Conservation (phyloP, 2,113 vertebrate species). For the Sialia sialis region DNA sequence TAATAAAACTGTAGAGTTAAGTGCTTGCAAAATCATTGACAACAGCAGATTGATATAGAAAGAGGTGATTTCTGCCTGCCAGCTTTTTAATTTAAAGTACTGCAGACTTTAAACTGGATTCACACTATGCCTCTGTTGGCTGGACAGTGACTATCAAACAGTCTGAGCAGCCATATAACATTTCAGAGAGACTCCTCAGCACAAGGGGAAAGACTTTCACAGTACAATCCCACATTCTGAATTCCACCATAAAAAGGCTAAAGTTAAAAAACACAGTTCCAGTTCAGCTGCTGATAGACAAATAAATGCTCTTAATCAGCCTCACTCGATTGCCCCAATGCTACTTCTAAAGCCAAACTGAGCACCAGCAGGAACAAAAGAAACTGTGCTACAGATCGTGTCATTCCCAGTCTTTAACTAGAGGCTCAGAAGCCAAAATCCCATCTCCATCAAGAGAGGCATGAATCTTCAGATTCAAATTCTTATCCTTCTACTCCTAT, state of each 20-base stretch:
- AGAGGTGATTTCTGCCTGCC: not conserved
- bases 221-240: not conserved
- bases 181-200: not conserved
- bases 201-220: not conserved
- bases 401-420: not conserved
- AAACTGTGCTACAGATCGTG: not conserved
- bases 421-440: not conserved
- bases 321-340: fast-evolving
- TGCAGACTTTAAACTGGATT: not conserved
- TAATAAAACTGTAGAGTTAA: not conserved
- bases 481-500: not conserved
- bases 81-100: not conserved
- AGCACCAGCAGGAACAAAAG: not conserved
- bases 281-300: not conserved
- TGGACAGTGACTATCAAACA: not conserved
- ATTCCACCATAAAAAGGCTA: not conserved
- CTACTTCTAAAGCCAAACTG: not conserved
- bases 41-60: not conserved
- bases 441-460: not conserved
- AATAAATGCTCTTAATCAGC: not conserved
- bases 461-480: not conserved
- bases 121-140: not conserved
- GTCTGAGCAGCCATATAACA: not conserved
- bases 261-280: not conserved
- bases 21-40: not conserved